Conservation (phyloP, 1,140 invertebrate species). For the Proctacanthus coquilletti region DNA sequence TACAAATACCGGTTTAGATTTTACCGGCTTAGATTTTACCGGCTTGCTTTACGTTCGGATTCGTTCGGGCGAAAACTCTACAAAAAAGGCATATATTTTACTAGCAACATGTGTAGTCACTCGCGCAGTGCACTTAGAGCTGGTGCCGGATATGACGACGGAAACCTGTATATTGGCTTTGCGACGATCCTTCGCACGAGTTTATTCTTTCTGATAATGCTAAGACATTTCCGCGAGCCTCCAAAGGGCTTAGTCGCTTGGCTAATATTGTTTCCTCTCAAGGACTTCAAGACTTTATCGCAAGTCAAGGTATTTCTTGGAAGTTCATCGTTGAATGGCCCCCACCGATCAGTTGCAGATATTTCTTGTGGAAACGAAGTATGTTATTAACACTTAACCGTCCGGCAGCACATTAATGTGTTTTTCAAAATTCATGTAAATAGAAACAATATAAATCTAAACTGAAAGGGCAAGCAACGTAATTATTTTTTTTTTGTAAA, state of each 20-base stretch:
- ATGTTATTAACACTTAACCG: no score
- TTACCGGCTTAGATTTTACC: neutral
- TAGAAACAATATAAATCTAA: no score
- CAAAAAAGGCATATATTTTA: slow-evolving; percentile 5
- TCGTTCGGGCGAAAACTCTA: neutral
- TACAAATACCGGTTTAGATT: no score
- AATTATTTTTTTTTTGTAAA: no score
- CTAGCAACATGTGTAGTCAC: slow-evolving; percentile 19
- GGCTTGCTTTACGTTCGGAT: neutral
- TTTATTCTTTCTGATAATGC: slow-evolving; percentile 30
- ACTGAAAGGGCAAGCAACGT: no score
- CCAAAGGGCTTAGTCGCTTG: neutral
- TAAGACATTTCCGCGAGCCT: slow-evolving; percentile 19
- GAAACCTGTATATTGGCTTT: slow-evolving; percentile 16
- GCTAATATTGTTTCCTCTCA: neutral
- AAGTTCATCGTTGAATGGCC: slow-evolving; percentile 29
- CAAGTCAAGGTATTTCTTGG: slow-evolving; percentile 17
- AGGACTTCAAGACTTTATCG: neutral
- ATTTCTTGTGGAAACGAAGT: no score
- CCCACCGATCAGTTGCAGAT: no score
- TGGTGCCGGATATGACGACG: slow-evolving; percentile 16
- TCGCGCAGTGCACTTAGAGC: slow-evolving; percentile 26
- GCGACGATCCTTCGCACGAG: slow-evolving; percentile 19
- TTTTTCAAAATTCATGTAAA: no score
- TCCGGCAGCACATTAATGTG: no score